Conservation (phyloP, 2,888 invertebrate genomes). For the Malacosoma neustria region DNA sequence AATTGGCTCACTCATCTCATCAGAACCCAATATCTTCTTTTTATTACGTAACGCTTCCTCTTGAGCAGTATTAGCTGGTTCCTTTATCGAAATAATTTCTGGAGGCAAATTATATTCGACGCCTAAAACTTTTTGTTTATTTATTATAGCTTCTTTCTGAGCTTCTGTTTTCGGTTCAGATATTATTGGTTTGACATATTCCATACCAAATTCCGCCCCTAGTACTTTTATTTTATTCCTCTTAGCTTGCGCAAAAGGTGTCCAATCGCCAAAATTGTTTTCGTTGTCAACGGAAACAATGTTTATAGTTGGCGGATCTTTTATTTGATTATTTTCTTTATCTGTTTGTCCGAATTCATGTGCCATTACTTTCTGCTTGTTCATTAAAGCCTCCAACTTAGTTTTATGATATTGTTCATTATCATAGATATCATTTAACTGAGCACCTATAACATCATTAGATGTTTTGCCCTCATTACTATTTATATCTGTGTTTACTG, state of each 20-base stretch:
- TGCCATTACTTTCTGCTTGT: constrained; percentile 68
- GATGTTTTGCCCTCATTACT: constrained; percentile 31
- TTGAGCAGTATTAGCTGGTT: constrained; percentile 46
- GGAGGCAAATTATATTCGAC: constrained; percentile 73
- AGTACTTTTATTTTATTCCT: constrained; percentile 51
- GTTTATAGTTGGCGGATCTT: constrained; percentile 19
- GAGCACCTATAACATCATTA: constrained; percentile 42
- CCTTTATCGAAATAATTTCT: constrained; percentile 23
- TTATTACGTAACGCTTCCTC: constrained; percentile 53
- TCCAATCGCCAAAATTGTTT: constrained; percentile 35
- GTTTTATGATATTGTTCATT: constrained; percentile 44
- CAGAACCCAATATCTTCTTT: constrained; percentile 31
- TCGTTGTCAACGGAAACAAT: constrained; percentile 36
- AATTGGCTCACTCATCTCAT: constrained; percentile 21
- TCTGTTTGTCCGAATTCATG: constrained; percentile 59
- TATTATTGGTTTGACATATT: constrained; percentile 14
- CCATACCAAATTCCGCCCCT: constrained; percentile 33
- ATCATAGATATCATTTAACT: constrained; percentile 34
- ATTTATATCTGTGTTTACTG: constrained; percentile 19
- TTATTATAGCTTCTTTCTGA: constrained; percentile 75
- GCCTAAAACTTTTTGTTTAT: constrained; percentile 75
- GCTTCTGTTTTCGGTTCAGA: constrained; percentile 50
- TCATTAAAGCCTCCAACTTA: constrained; percentile 57
- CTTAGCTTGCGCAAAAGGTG: constrained; percentile 42
- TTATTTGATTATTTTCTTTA: constrained; percentile 38